Base-by-base conservation (phyloP, 2,797 vertebrate genomes). In the Pipistrellus pipistrellus region DNA sequence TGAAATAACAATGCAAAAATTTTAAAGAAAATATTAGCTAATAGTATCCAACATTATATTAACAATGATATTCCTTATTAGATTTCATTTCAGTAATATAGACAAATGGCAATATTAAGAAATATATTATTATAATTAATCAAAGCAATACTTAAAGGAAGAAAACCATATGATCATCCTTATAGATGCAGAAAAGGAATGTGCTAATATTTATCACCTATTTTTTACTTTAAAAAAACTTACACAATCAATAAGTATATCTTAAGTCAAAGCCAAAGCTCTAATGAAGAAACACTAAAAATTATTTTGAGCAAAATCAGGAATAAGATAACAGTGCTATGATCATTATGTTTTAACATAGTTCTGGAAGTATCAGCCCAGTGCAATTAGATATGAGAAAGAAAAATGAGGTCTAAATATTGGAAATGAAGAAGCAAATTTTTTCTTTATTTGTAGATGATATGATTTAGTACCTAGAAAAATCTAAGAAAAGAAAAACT, bases 221-320 rank as follows among this genome's bases (percentile, higher is more conserved):
- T 66, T 68, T n/a, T 27, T 91, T 32, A 76, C 53, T 80, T 91
- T 44, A 64, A 88, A 78, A 41, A 73, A 23, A 30, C 92, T 93
- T 93, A 91, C 83, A 88, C 62, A 96, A 62, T 68, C 94, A 32
- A 59, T 83, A 92, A 69, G 48, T 72, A 41, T 15, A 87, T 71
- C 35, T 77, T 66, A 80, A 88, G 46, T 95, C 14, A 75, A 89
- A 91, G 30, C 25, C 53, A 96, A 48, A 93, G 23, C 35, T 59
- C 75, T 85, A 86, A 71, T 76, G 46, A 48, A 8, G 8, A 92
- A 85, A 90, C 8, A 88, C 44, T 57, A 32, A 68, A 69, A 88
- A 85, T 14, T 13, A 64, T 75, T 91, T 97, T 78, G 44, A 93
- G 77, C 35, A 89, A 94, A 82, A 92, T 94, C 27, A 88, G 77